Conservation (phyloP, 2,888 invertebrate genomes). For the Zootermopsis nevadensis region DNA sequence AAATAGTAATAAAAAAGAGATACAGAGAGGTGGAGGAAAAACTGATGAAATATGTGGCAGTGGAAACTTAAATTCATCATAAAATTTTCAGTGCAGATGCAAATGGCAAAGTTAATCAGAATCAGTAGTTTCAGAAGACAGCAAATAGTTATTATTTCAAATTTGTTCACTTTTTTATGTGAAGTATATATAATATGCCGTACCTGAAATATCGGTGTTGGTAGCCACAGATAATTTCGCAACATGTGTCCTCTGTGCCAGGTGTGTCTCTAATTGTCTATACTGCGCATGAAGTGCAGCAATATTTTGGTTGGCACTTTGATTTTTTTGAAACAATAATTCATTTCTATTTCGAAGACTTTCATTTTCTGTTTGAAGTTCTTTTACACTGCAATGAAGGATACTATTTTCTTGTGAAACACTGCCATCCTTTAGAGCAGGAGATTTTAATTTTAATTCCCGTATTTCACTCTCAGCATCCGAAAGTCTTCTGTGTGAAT, state of each 20-base stretch:
- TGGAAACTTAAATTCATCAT: too few relatives aligned
- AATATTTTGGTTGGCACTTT: not conserved
- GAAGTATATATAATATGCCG: not conserved
- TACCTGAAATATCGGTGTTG: not conserved
- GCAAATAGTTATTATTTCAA: not conserved
- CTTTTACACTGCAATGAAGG: constrained; percentile 51
- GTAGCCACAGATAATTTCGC: not conserved
- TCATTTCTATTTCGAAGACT: constrained; percentile 61
- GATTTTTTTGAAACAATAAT: not conserved
- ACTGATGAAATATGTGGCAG: too few relatives aligned
- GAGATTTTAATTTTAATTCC: not conserved
- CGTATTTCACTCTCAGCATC: not conserved
- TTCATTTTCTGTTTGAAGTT: constrained; percentile 63
- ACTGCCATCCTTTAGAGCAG: not conserved
- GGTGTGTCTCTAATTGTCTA: not conserved
- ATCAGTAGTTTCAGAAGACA: not conserved
- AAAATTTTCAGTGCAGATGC: too few relatives aligned
- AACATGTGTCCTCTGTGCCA: not conserved
- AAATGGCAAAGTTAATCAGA: too few relatives aligned
- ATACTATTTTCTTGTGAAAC: constrained; percentile 6
- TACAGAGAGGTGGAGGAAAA: too few relatives aligned
- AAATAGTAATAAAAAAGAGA: too few relatives aligned
- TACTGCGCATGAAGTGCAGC: not conserved
- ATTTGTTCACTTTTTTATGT: not conserved
- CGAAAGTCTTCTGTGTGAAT: not conserved